Conservation (phyloP, 1,140 invertebrate species). For the Monomorium pharaonis region DNA sequence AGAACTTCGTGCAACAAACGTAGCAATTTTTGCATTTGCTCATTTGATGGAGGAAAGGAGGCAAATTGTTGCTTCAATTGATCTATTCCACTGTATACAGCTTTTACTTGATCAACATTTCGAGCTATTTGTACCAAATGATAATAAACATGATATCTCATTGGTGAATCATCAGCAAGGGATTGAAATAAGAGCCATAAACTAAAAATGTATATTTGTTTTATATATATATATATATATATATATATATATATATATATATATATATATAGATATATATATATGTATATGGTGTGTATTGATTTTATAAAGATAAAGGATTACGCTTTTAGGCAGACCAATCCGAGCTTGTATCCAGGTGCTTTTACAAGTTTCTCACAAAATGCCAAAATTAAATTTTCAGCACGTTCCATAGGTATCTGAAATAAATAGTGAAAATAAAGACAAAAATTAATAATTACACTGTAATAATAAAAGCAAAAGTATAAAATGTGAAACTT, state of each 20-base stretch:
- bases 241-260: no score
- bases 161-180: constrained; percentile 92
- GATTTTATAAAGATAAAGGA: neutral
- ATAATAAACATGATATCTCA: constrained; percentile 97
- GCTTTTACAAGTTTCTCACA: constrained; percentile 97
- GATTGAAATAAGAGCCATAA: constrained; percentile 96
- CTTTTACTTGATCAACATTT: constrained; percentile 92
- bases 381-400: constrained; percentile 95
- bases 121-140: constrained; percentile 95
- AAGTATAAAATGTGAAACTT: constrained; percentile 79
- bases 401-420: constrained; percentile 94
- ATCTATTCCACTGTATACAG: constrained; percentile 92
- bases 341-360: constrained; percentile 92
- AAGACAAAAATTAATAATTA: constrained; percentile 17
- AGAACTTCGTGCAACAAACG: constrained; percentile 95
- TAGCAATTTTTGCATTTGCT: constrained; percentile 97
- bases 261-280: no score
- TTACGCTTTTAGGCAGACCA: constrained; percentile 95
- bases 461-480: neutral
- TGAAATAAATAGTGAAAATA: constrained; percentile 79
- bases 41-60: constrained; percentile 93
- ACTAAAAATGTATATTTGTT: constrained; percentile 81
- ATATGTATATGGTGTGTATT: no score
- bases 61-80: constrained; percentile 94
- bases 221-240: no score